phyloP scores from a whole-genome alignment of 2,113 vertebrate species.

The Gadus macrocephalus region DNA sequence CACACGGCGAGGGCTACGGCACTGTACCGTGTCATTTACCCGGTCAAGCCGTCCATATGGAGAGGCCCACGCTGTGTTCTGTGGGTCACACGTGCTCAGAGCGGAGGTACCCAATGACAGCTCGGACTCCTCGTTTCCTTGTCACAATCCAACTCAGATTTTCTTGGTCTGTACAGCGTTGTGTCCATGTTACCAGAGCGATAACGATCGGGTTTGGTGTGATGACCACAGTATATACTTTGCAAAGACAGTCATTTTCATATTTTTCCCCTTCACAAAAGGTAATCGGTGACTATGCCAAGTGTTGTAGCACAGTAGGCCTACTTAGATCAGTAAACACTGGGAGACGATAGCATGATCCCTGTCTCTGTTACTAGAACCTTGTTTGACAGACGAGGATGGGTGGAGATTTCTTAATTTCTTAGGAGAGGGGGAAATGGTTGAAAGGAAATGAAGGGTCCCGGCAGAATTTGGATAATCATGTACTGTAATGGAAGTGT shows the following conservation, averaged over 20 bases:
- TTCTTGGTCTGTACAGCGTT: not conserved
- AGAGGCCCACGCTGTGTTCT: constrained; percentile 34
- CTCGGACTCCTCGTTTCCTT: constrained; percentile 12
- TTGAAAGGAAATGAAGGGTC: constrained; percentile 59
- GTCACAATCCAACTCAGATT: constrained; percentile 12
- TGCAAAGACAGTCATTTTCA: too few species aligned
- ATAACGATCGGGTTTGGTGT: too few species aligned
- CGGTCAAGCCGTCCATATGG: constrained; percentile 47
- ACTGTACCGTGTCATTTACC: constrained; percentile 49
- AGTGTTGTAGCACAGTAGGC: too few species aligned
- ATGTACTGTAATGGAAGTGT: constrained; percentile 67
- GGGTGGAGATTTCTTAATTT: constrained; percentile 51
- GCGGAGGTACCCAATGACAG: constrained; percentile 32
- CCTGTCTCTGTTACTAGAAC: constrained; percentile 61
- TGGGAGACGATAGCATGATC: too few species aligned
- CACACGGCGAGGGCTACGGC: constrained; percentile 28
- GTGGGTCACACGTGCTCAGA: constrained; percentile 35
- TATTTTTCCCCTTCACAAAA: too few species aligned
- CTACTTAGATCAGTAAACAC: too few species aligned
- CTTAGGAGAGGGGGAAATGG: constrained; percentile 30
- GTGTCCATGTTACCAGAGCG: too few species aligned
- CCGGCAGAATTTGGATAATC: constrained; percentile 67
- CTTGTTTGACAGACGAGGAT: constrained; percentile 67
- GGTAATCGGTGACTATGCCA: too few species aligned
- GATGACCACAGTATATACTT: too few species aligned